Conservation (phyloP, 2,888 invertebrate genomes). For the Ochropacha duplaris region DNA sequence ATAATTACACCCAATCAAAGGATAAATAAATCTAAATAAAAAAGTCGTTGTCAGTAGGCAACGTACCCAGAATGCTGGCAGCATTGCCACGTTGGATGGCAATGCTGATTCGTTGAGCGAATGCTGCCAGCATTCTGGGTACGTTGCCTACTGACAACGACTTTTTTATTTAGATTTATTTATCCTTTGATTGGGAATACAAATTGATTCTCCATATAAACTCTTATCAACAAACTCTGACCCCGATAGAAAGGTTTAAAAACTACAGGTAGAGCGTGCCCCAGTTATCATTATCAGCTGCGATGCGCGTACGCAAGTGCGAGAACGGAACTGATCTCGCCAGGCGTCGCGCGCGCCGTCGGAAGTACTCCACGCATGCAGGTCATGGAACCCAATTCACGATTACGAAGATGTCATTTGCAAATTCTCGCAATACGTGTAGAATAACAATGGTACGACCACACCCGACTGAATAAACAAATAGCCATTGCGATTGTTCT, state of each 20-base stretch:
- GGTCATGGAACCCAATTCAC: slow-evolving; percentile 68
- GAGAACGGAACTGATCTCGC: slow-evolving; percentile 66
- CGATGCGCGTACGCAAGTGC: slow-evolving; percentile 45
- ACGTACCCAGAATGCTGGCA: too few species aligned
- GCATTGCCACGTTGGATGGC: too few species aligned
- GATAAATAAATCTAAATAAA: too few species aligned
- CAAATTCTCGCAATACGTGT: slow-evolving; percentile 44
- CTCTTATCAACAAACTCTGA: background rate
- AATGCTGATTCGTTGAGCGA: too few species aligned
- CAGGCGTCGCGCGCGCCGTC: slow-evolving; percentile 47
- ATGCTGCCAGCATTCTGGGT: too few species aligned
- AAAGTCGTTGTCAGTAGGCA: too few species aligned
- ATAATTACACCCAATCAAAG: too few species aligned
- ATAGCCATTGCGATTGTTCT: slow-evolving; percentile 48
- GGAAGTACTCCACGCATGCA: slow-evolving; percentile 54
- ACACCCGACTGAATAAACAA: slow-evolving; percentile 61
- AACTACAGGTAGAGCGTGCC: slow-evolving; percentile 27
- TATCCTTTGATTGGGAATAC: too few species aligned
- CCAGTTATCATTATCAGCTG: slow-evolving; percentile 52
- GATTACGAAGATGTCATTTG: slow-evolving; percentile 63
- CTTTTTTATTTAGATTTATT: too few species aligned
- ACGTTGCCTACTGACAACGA: too few species aligned
- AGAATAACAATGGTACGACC: slow-evolving; percentile 52
- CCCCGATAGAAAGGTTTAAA: background rate
- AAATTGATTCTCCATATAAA: background rate